Conservation (phyloP, 2,113 vertebrate species). For the Zootoca vivipara region DNA sequence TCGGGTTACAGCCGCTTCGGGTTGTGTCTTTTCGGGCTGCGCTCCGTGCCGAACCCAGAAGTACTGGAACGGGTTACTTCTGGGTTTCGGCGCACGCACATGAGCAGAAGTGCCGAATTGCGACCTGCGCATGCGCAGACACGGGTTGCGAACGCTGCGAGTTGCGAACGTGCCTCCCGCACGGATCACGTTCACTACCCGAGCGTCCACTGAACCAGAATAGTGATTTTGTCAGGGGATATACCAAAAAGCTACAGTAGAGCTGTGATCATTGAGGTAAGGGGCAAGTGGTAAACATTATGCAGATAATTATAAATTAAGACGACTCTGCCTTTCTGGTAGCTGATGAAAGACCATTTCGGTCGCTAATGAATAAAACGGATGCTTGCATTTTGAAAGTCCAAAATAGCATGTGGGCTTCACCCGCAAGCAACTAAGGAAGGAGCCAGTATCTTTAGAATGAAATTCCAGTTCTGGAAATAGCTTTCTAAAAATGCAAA, state of each 20-base stretch:
- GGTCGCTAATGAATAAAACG: neutral
- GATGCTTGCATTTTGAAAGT: constrained; percentile 32
- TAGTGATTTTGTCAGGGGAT: neutral
- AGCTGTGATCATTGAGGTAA: neutral
- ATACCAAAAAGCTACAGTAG: neutral
- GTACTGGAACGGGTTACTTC: too few species aligned
- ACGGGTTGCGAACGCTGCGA: too few species aligned
- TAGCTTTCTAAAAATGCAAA: neutral
- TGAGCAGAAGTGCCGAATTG: too few species aligned
- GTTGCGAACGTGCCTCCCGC: too few species aligned
- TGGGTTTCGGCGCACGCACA: too few species aligned
- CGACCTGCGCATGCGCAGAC: too few species aligned
- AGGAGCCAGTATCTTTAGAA: constrained; percentile 5
- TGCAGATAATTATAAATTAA: neutral
- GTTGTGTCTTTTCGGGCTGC: too few species aligned
- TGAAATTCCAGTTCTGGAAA: neutral
- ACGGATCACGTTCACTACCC: too few species aligned
- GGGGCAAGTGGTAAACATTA: neutral
- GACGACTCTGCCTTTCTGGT: neutral
- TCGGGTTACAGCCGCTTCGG: too few species aligned
- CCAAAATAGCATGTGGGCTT: constrained; percentile 25
- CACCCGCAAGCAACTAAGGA: neutral
- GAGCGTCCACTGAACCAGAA: neutral
- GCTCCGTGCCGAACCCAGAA: too few species aligned
- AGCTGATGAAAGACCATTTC: neutral